Evolutionary conservation across 1,140 invertebrate genomes (phyloP).

Genomic region (Maconellicoccus hirsutus): DNA sequence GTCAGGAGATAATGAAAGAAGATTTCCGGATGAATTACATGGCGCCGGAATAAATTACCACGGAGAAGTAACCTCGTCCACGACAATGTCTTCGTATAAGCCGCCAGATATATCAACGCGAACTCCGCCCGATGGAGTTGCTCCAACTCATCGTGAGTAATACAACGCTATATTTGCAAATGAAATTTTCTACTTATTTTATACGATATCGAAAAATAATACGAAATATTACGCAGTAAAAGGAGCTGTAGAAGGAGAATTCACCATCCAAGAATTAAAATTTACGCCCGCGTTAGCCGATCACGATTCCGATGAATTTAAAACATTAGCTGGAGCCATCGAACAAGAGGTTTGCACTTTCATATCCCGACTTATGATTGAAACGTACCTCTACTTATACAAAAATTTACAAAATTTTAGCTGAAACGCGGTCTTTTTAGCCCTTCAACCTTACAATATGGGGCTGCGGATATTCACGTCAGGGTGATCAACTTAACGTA

Average conservation of each 20-base stretch:
- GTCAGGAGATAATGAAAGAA: neutral
- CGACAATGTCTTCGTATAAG: neutral
- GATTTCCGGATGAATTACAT: neutral
- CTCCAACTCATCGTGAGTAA: too few relatives aligned
- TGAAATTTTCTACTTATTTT: too few relatives aligned
- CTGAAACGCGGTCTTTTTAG: slow-evolving; percentile 39
- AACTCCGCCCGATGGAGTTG: neutral
- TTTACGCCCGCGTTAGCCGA: slow-evolving; percentile 46
- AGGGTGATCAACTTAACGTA: slow-evolving; percentile 52
- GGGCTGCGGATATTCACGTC: slow-evolving; percentile 41
- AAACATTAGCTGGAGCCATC: slow-evolving; percentile 42
- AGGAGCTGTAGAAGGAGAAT: slow-evolving; percentile 49
- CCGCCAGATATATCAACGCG: neutral
- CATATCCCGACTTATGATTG: too few relatives aligned
- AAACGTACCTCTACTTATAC: too few relatives aligned
- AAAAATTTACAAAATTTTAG: slow-evolving; percentile 28
- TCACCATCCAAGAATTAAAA: slow-evolving; percentile 51
- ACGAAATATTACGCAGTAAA: neutral
- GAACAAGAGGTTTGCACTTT: slow-evolving; percentile 42
- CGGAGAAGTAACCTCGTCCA: neutral
- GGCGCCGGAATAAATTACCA: neutral
- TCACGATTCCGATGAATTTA: slow-evolving; percentile 47
- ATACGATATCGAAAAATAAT: too few relatives aligned
- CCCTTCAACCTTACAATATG: slow-evolving; percentile 39
- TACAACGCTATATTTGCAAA: too few relatives aligned